Evolutionary conservation across 1,140 invertebrate species (phyloP), one percentile per base, ranked within the genome.

Genomic region (Myzus persicae): DNA sequence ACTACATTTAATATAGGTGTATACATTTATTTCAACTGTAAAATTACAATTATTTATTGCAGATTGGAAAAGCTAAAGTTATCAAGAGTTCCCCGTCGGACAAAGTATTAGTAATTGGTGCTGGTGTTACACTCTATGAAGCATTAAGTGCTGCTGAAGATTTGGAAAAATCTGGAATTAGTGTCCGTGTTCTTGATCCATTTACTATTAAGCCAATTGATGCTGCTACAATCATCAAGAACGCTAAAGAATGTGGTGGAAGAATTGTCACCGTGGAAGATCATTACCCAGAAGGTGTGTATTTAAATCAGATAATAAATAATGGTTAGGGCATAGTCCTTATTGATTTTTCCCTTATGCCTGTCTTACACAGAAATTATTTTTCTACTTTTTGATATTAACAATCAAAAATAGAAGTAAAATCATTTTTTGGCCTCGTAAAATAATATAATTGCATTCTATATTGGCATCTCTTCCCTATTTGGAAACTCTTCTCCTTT

Each of bases 191-290:
- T 20, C 95, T 99, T 94, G 99, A 99, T 96, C 97, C 97, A 1
- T 99, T 99, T 95, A 99, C 99, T 6, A 96, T 99, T 91, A 99
- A 99, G 95, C 99, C 99, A 1, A 95, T 99, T 84, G 99, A 99
- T 95, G 96, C 96, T 85, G 96, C 96, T 3, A 96, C 97, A 0
- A 97, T 99, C 51, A 95, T 98, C 84, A 95, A 96, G 87, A 97
- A 98, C 95, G 99, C 98, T 24, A 96, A 96, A 89, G 97, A 97
- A 89, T 97, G 96, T 93, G 97, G 97, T 59, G 98, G 98, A 1
- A 96, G 96, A 44, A 96, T 99, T 67, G 94, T 99, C 84, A 98
- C 98, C 48, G 98, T 99, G 11, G 99, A 99, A 95, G 99, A 99
- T 95, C 99, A 99, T 95, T 99, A 99, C 95, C 96, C 97, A 85